Conservation (phyloP, 2,113 vertebrate species). For the Pelodiscus sinensis region DNA sequence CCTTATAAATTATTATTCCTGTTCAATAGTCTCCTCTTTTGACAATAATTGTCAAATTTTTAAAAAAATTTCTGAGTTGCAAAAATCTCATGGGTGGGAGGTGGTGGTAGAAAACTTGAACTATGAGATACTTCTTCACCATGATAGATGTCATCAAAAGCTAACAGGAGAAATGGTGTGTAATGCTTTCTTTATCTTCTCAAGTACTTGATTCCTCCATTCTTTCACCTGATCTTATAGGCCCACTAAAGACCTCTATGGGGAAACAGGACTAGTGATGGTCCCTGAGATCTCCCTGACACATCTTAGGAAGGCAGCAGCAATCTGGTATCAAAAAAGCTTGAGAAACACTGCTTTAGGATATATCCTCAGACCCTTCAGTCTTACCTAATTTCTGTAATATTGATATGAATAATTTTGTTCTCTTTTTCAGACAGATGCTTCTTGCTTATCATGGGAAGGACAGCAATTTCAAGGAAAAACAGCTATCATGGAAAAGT, state of each 20-base stretch:
- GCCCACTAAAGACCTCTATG: neutral
- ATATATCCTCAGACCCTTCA: neutral
- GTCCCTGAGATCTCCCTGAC: neutral
- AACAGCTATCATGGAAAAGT: conserved; percentile 71
- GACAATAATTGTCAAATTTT: no score
- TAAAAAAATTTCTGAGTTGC: neutral
- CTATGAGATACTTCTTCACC: no score
- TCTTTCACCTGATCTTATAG: neutral
- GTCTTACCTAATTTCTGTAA: neutral
- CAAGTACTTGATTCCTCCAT: neutral
- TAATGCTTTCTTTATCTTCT: neutral
- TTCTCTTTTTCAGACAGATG: conserved; percentile 50
- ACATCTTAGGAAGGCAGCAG: neutral
- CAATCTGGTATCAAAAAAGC: neutral
- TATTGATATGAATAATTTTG: neutral
- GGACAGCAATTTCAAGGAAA: conserved; percentile 76
- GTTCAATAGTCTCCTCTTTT: neutral
- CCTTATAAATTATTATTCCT: neutral
- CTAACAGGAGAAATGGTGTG: neutral
- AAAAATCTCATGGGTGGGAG: neutral
- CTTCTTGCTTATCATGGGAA: conserved; percentile 81
- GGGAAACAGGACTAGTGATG: neutral
- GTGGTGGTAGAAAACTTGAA: neutral
- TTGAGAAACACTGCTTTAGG: neutral
- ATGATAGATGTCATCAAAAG: no score